A percentile compares a stretch with the other conserved stretches of the same genome.
Conservation (phyloP, 2,113 vertebrate species). For the Quiscalus mexicanus region DNA sequence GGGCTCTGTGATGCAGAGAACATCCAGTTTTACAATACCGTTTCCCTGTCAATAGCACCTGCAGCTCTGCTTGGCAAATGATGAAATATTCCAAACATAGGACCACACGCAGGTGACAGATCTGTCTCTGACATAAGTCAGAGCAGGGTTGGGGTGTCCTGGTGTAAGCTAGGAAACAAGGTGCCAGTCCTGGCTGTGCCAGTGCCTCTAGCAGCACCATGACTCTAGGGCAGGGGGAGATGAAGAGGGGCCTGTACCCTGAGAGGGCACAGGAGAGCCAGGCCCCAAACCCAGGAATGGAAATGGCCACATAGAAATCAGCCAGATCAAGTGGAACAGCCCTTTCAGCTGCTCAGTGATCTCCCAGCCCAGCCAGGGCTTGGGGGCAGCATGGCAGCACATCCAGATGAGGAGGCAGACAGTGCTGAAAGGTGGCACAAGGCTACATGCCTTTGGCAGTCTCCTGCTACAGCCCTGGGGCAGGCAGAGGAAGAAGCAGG, state of each 20-base stretch:
- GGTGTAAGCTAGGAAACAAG: not conserved
- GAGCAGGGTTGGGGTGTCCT: not conserved
- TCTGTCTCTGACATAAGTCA: not conserved
- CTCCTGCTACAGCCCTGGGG: not conserved
- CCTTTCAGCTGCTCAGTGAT: not conserved
- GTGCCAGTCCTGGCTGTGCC: not conserved
- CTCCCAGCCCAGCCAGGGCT: not conserved
- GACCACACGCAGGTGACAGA: not conserved
- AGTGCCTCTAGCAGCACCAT: not conserved
- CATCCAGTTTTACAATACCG: not conserved
- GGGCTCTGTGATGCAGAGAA: fast-evolving
- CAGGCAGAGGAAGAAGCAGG: not conserved
- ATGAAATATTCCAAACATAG: not conserved
- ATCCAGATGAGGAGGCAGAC: not conserved
- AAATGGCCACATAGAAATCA: not conserved
- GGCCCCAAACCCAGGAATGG: not conserved
- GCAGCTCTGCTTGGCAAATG: not conserved
- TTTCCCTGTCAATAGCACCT: fast-evolving
- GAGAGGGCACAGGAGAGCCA: not conserved
- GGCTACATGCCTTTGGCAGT: not conserved
- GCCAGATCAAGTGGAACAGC: fast-evolving
- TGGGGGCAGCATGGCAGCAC: not conserved
- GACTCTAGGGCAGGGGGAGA: not conserved
- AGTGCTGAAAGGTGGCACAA: not conserved
- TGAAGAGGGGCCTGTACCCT: fast-evolving